A percentile compares a stretch with the other conserved stretches of the same genome.
Evolutionary conservation across 2,113 vertebrate species (phyloP).

Genomic region (Propithecus coquereli): DNA sequence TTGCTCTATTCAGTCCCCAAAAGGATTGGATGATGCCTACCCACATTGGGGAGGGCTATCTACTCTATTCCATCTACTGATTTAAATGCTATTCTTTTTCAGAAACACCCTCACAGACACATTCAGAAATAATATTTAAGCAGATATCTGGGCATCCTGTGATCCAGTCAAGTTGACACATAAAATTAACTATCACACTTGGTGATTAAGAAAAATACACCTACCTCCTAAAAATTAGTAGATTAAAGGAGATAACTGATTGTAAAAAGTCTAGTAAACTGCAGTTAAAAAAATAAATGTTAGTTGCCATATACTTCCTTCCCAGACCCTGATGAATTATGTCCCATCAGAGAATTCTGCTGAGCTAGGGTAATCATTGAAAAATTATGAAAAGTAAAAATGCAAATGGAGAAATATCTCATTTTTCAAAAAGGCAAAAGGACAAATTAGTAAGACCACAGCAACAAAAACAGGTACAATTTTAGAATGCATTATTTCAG

Average conservation of each 20-base stretch:
- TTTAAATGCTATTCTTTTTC: not conserved
- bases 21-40: not conserved
- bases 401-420: not conserved
- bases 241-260: not conserved
- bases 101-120: not conserved
- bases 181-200: not conserved
- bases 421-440: constrained; percentile 12
- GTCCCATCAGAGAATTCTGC: not conserved
- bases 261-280: not conserved
- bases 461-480: not conserved
- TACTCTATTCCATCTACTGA: not conserved
- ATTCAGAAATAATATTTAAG: not conserved
- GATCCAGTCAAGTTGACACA: not conserved
- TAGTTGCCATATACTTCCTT: not conserved
- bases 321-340: not conserved
- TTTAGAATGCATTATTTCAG: not conserved
- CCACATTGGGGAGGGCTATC: not conserved
- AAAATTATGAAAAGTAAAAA: not conserved
- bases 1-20: not conserved
- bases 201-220: not conserved
- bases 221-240: not conserved
- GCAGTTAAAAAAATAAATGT: not conserved
- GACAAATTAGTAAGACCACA: not conserved
- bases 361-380: not conserved
- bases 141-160: not conserved